phyloP scores from a whole-genome alignment of 2,113 vertebrate species.

The Pelecanus crispus region DNA sequence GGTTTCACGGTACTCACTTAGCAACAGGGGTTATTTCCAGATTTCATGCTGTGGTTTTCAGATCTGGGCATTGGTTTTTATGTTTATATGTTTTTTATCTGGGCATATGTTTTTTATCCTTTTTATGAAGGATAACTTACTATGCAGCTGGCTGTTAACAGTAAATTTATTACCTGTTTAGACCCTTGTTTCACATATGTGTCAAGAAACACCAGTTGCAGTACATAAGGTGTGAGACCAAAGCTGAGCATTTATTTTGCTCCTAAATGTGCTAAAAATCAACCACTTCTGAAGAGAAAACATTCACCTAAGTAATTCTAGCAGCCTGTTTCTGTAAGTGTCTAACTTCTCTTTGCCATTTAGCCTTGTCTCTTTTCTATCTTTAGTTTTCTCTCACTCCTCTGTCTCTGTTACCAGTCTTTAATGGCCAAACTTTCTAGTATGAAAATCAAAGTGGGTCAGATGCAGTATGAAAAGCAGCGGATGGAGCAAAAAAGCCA shows the following conservation, averaged over 20 bases:
- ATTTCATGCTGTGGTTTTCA: not conserved
- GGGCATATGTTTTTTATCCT: no score
- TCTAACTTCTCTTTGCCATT: conserved; percentile 48
- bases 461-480: conserved; percentile 98
- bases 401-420: conserved; percentile 84
- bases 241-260: not conserved
- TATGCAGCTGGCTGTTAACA: not conserved
- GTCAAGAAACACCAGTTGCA: not conserved
- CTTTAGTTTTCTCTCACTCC: conserved; percentile 70
- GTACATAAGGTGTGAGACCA: not conserved
- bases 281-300: not conserved
- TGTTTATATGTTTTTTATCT: no score
- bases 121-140: not conserved
- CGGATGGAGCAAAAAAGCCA: conserved; percentile 91
- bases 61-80: not conserved
- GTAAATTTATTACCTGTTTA: not conserved
- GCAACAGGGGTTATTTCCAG: not conserved
- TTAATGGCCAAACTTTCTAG: conserved; percentile 99
- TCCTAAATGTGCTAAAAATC: not conserved
- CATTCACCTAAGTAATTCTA: not conserved
- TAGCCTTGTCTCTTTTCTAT: conserved; percentile 67
- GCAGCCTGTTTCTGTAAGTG: conserved; percentile 5
- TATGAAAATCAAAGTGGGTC: conserved; percentile 99
- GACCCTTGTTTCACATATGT: not conserved
- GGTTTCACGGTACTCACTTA: not conserved